Base-by-base conservation (phyloP, 2,113 vertebrate species). In the Callipepla californica region DNA sequence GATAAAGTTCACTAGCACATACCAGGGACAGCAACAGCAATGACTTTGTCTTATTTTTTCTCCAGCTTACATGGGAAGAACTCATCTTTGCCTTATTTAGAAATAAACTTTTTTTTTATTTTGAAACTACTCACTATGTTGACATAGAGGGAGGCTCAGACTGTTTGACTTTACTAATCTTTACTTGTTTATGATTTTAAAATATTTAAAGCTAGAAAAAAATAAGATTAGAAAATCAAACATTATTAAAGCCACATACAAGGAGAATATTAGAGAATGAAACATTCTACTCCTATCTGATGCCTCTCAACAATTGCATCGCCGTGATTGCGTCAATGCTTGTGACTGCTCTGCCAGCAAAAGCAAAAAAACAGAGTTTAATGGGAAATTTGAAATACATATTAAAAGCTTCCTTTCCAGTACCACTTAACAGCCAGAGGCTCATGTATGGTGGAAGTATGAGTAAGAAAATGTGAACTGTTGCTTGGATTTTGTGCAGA, bases 31-130 rank as follows among this genome's bases (percentile, higher is more conserved):
- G 68, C 59, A 80, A 17, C 79, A 90, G 57, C 28, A 25, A 84
- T 25, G 25, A 63, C 73, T 26, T 36, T 92, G 80, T 72, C 44
- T 80, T 93, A 88, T 81, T 88, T 70, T 89, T 92, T 53, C 48
- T 72, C 34, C 32, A 85, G 40, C 45, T 87, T 19, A 57, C 68
- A 44, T 85, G 55, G 84, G 53, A 84, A 84, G 79, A 93, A 65
- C 45, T 66, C 63, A 82, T 96, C 95, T 94, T 97, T 93, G 63
- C 96, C 97, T 97, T 98, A 97, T 97, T 97, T 97, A 98, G 97
- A 96, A 97, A 95, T 95, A 94, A 86, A 87, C 67, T 90, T 96
- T 92, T 50, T 45, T 16, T 9, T 26, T 93, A 96, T 96, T 93
- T 82, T 92, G 93, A 93, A 96, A 93, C 38, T 36, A 86, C 62